A percentile compares a stretch with the other conserved stretches of the same genome.
Evolutionary conservation across 2,797 vertebrate species (phyloP).

Genomic region (Scomberomorus guttatus): DNA sequence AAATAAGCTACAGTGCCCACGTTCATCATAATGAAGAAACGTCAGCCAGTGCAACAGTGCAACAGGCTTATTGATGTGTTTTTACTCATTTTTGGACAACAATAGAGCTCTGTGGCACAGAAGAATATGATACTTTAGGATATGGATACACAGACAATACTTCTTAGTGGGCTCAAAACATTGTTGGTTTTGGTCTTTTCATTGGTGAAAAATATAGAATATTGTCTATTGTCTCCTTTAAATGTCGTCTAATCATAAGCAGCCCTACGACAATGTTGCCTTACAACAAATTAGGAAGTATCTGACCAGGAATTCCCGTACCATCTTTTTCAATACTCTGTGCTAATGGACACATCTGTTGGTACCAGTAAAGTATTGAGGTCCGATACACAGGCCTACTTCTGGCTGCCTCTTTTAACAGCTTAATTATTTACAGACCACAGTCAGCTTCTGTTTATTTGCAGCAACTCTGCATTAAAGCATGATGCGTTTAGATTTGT

Average conservation of each 20-base stretch:
- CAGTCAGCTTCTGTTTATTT: slow-evolving; percentile 44
- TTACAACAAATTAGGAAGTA: not conserved
- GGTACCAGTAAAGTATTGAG: slow-evolving; percentile 13
- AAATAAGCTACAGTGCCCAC: not conserved
- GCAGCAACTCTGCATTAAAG: slow-evolving; percentile 39
- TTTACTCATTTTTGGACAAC: not conserved
- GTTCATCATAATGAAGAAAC: not conserved
- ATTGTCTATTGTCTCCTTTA: not conserved
- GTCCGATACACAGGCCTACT: slow-evolving; percentile 21
- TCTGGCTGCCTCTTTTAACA: slow-evolving; percentile 35
- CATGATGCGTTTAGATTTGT: slow-evolving; percentile 30
- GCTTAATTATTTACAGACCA: slow-evolving; percentile 51
- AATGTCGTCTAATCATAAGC: not conserved
- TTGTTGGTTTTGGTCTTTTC: not conserved
- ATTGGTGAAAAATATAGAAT: not conserved
- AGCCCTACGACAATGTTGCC: too few relatives aligned
- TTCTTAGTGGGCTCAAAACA: not conserved
- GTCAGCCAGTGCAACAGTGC: not conserved
- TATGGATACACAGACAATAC: not conserved
- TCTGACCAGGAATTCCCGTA: not conserved
- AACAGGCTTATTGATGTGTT: not conserved
- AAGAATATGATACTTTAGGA: not conserved
- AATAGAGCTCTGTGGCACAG: not conserved
- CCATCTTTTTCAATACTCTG: not conserved
- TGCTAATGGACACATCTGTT: not conserved